Base-by-base conservation (phyloP, 2,888 invertebrate species). In the Cerastis rubricosa region DNA sequence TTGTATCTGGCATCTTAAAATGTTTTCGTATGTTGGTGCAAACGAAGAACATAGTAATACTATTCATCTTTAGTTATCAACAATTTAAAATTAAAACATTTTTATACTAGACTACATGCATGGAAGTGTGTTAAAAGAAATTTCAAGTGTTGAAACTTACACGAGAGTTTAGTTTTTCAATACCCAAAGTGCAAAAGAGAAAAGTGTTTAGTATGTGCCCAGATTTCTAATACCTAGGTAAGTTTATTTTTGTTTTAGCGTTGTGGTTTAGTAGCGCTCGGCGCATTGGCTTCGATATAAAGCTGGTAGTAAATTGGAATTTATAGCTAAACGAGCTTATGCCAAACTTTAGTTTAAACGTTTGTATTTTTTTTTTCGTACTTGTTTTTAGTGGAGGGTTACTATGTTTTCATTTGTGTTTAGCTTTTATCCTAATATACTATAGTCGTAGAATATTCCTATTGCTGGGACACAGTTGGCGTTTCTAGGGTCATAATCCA, bases 221-320 rank as follows among this genome's bases (percentile, higher is more conserved):
- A 12, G 7, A 45, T 45, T 78, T 68, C 6, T 65, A 29, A 49
- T 61, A 49, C 19, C 49, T 35, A 40, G 64, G 61, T 69, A 35
- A 35, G 63, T 71, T 71, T 47, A 51, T 68, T 65, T 64, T 17
- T 17, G 71, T 67, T 68, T 66, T 2, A 49, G 57, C 54, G 40
- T 40, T 59, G 80, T 45, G 66, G 78, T 65, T 49, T 47, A 57
- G 25, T 59, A 78, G 9, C 25, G 17, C 17, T 71, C 2, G 17
- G 71, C 71, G 45, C 25, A 57, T 35, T 63, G 68, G 78, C 65
- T 78, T 40, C 47, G 19, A 69, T 73, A 59, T 70, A 71, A 71
- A 76, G 59, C 49, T 63, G 9, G 22, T 40, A 69, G 7, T 40
- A 65, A 78, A 69, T 74, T 57, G 43, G 45, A 17, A 54, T 63